Evolutionary conservation across 2,797 vertebrate genomes (phyloP).

Genomic region (Lepilemur septentrionalis): DNA sequence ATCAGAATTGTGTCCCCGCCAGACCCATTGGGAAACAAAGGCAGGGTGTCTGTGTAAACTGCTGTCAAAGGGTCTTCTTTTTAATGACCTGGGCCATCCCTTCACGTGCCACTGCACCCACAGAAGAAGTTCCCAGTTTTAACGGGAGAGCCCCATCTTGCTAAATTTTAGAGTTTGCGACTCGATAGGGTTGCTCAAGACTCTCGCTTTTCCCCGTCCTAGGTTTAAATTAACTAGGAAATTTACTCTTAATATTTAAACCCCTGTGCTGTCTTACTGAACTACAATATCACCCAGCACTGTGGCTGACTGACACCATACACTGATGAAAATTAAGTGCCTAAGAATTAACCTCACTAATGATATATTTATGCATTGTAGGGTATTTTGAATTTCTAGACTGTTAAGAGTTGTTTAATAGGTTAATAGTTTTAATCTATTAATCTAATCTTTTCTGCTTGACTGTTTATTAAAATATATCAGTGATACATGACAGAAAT

Average conservation of each 20-base stretch:
- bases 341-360: conserved; percentile 63
- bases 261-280: conserved; percentile 31
- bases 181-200: neutral
- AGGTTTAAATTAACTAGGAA: conserved; percentile 58
- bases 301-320: conserved; percentile 67
- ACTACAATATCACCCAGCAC: neutral
- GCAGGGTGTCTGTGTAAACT: neutral
- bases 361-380: conserved; percentile 69
- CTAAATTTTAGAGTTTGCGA: neutral
- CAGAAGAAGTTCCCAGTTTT: neutral
- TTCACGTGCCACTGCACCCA: neutral
- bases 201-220: conserved; percentile 12
- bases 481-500: conserved; percentile 58
- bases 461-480: conserved; percentile 75
- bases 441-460: conserved; percentile 72
- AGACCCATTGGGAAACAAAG: neutral
- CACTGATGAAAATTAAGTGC: conserved; percentile 69
- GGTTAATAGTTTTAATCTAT: conserved; percentile 77
- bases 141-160: neutral
- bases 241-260: conserved; percentile 62
- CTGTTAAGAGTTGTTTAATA: conserved; percentile 77
- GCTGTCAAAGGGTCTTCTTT: neutral
- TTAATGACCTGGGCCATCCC: neutral
- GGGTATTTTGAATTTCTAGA: conserved; percentile 75
- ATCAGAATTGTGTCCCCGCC: rapidly evolving